Evolutionary conservation across 2,797 vertebrate species (phyloP).

Genomic region (Sebastes wilsoni): DNA sequence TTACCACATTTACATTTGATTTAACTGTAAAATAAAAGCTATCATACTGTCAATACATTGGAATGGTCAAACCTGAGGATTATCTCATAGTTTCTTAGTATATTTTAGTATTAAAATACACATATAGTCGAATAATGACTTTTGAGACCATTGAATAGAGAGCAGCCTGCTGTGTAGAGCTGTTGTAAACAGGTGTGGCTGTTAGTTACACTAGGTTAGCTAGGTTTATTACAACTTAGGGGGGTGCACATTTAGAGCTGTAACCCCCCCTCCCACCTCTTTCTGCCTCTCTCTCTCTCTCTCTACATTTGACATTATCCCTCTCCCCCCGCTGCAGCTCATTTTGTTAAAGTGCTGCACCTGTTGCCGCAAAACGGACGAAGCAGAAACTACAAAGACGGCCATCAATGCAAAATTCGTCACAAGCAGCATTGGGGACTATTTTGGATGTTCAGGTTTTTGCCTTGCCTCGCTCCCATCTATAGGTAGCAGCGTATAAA

Average conservation of each 20-base stretch:
- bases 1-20: not conserved
- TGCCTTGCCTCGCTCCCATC: constrained; percentile 63
- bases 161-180: not conserved
- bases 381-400: not conserved
- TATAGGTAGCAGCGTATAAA: constrained; percentile 80
- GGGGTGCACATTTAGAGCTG: not conserved
- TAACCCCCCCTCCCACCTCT: not conserved
- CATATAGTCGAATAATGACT: not conserved
- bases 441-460: constrained; percentile 44
- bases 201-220: not conserved
- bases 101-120: not conserved
- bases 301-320: not conserved
- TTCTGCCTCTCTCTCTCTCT: not conserved
- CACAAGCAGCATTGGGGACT: constrained; percentile 1
- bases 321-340: not conserved
- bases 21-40: not conserved
- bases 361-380: constrained; percentile 5
- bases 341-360: constrained; percentile 24
- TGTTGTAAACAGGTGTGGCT: constrained; percentile 13
- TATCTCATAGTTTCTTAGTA: not conserved
- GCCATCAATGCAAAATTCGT: constrained; percentile 31
- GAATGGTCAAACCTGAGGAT: not conserved
- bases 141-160: not conserved
- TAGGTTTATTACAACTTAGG: constrained; percentile 8
- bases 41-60: not conserved